phyloP scores from a whole-genome alignment of 2,888 invertebrate genomes.

The Hirtodrosophila cameraria region DNA sequence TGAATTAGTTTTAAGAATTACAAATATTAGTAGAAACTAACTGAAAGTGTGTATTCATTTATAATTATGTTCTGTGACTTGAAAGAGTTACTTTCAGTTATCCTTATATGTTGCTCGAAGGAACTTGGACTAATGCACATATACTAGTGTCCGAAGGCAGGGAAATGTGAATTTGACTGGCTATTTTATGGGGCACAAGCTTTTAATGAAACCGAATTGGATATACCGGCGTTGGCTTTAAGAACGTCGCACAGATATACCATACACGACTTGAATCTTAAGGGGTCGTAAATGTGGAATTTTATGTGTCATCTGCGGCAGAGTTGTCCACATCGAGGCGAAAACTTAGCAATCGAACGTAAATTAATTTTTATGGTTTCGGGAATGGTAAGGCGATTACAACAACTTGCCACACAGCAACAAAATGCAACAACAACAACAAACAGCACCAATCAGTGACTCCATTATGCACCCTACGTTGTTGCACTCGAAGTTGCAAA shows the following conservation, averaged over 20 bases:
- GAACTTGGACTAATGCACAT: no score
- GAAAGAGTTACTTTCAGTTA: no score
- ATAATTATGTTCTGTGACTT: no score
- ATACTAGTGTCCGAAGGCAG: background rate
- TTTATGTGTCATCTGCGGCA: slow-evolving; percentile 70
- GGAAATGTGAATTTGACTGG: background rate
- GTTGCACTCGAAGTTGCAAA: slow-evolving; percentile 6
- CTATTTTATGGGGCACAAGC: slow-evolving; percentile 33
- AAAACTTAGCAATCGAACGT: slow-evolving; percentile 74
- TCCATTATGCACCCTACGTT: slow-evolving; percentile 13
- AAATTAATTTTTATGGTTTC: slow-evolving; percentile 72
- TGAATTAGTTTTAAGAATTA: no score
- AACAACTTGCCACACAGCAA: slow-evolving; percentile 30
- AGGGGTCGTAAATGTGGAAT: slow-evolving; percentile 72
- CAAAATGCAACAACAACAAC: slow-evolving; percentile 3
- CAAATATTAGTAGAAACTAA: slow-evolving; percentile 12
- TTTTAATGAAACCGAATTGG: slow-evolving; percentile 48
- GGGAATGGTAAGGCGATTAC: slow-evolving; percentile 27
- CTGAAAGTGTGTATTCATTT: background rate
- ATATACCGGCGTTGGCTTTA: slow-evolving; percentile 30
- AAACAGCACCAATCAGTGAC: slow-evolving; percentile 9
- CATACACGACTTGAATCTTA: slow-evolving; percentile 53
- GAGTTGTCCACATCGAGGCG: slow-evolving; percentile 42
- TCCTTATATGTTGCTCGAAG: no score
- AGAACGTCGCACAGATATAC: slow-evolving; percentile 14